These are phyloP conservation scores for Nephila pilipes DNA, from an alignment of 1,140 invertebrate genomes.

Conservation along the genomic window DNA sequence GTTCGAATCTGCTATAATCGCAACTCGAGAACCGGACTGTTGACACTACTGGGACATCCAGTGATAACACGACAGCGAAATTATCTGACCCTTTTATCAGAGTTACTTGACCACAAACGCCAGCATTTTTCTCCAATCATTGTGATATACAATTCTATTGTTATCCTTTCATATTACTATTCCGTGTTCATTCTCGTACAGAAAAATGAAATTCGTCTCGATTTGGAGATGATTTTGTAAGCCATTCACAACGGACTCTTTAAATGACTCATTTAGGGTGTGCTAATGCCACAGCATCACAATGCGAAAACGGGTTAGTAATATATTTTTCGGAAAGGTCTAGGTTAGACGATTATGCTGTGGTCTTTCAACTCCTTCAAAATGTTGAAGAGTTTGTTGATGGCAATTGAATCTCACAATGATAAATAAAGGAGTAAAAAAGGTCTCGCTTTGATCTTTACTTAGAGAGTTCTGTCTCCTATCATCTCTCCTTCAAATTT, in stretches of 20 bases:
- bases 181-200: neutral
- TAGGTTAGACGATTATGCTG: neutral
- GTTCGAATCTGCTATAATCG: neutral
- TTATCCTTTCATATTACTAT: neutral
- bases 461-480: no score
- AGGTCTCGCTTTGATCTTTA: neutral
- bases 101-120: neutral
- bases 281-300: neutral
- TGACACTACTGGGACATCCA: neutral
- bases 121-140: neutral
- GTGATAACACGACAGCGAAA: neutral
- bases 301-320: neutral
- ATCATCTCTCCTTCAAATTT: no score
- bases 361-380: neutral
- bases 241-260: conserved; percentile 5
- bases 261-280: neutral
- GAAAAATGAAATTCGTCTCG: conserved; percentile 8
- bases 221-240: neutral
- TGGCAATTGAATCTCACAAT: neutral
- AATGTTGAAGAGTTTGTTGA: neutral
- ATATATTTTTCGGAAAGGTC: neutral
- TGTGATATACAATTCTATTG: conserved; percentile 18
- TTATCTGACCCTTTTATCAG: conserved; percentile 15
- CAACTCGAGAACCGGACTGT: neutral
- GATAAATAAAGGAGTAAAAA: neutral